Evolutionary conservation across 2,888 invertebrate genomes (phyloP).

Genomic region (Heliconius ismenius): DNA sequence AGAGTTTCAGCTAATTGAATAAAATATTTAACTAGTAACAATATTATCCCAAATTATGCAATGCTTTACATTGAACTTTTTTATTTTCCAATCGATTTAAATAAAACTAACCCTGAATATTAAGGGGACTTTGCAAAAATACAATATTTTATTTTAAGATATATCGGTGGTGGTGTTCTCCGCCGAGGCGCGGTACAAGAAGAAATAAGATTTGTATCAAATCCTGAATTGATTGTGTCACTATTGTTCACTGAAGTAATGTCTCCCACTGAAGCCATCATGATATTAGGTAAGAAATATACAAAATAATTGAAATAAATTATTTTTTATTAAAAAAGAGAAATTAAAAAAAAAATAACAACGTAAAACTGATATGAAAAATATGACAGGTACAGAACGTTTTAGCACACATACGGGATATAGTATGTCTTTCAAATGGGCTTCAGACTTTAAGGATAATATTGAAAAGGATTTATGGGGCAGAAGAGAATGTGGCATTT

Average conservation of each 20-base stretch:
- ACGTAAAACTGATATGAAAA: no score
- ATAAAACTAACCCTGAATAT: background rate
- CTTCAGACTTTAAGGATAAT: conserved; percentile 85
- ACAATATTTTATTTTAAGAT: conserved; percentile 67
- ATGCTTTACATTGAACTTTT: background rate
- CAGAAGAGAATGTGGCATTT: conserved; percentile 86
- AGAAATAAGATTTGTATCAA: conserved; percentile 96
- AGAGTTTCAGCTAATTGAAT: no score
- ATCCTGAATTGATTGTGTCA: conserved; percentile 94
- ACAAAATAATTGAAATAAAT: background rate
- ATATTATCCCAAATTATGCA: background rate
- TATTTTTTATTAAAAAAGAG: no score
- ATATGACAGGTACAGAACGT: conserved; percentile 84
- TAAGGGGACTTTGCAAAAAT: background rate
- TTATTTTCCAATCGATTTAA: no score
- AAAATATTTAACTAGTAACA: no score
- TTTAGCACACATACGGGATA: conserved; percentile 93
- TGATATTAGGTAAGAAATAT: conserved; percentile 85
- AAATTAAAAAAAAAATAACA: no score
- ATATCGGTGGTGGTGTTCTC: conserved; percentile 96
- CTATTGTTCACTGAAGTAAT: conserved; percentile 93
- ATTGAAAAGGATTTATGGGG: conserved; percentile 86
- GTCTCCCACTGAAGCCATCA: conserved; percentile 89
- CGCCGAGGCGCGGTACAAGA: conserved; percentile 96
- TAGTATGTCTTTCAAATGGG: conserved; percentile 89